Evolutionary conservation across 2,113 vertebrate genomes (phyloP), one percentile per base, ranked within the genome.

Genomic region (Melierax canorus): DNA sequence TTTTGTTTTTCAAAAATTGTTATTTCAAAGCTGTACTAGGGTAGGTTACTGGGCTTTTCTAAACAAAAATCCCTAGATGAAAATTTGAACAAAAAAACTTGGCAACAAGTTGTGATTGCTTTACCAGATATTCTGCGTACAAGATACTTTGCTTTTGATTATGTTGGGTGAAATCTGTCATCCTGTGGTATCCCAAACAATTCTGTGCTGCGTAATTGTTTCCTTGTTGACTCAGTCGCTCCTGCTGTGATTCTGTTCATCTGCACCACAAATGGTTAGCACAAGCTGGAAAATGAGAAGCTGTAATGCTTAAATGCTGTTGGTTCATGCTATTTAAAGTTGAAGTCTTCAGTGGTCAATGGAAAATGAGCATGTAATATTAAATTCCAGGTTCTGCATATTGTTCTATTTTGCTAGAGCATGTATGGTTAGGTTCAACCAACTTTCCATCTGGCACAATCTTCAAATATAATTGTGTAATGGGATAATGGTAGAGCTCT

Each of bases 121-220:
- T 67, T 84, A 53, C 67, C 92, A 84, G 72, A 48, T 84, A 36
- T 1, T 63, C 55, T 86, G 1, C 38, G 26, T 83, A 77, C 76
- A 93, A 62, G 50, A 77, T 66, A 86, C 51, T 86, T 90, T 83
- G 53, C 27, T 86, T 89, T 81, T 84, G 63, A 74, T 93, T 92
- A 46, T 13, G 12, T 7, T 75, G 59, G 36, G 43, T 86, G 64
- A 78, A 91, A n/a, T 78, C 45, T 67, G 48, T 86, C 55, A 68
- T 90, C 38, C 79, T 92, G 83, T 68, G 92, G 88, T 91, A 78
- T 72, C 64, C 68, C 62, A 56, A 36, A 60, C 32, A 53, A 20
- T 60, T 67, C 79, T 58, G 36, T 56, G 30, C 88, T 45, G 21
- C 83, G 63, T 94, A 93, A 95, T 90, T 92, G 60, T 97, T 95